These are phyloP conservation scores for Myiozetetes cayanensis DNA, from an alignment of 2,113 vertebrate genomes.

Conservation along the genomic window DNA sequence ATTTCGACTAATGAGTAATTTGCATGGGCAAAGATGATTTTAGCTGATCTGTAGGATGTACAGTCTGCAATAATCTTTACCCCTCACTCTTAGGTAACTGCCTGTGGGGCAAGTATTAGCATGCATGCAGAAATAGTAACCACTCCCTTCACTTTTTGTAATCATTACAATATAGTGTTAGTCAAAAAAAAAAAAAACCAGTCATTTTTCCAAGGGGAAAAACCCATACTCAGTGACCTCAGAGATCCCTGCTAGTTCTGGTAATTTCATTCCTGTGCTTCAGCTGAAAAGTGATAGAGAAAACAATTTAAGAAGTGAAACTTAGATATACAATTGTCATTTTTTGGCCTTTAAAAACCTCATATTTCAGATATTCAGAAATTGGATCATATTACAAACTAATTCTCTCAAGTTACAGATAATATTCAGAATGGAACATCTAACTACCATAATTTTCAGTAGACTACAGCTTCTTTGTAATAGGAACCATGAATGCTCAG, in stretches of 20 bases:
- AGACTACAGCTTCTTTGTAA: neutral
- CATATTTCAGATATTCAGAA: neutral
- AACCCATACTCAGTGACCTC: accelerated
- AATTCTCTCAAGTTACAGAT: neutral
- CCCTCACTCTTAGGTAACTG: neutral
- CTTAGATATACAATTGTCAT: neutral
- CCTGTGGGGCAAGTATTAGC: neutral
- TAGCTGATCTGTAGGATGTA: neutral
- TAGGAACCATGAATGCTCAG: neutral
- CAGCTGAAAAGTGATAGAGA: neutral
- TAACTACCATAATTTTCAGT: neutral
- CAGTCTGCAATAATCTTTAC: neutral
- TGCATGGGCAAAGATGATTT: neutral
- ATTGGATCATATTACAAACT: neutral
- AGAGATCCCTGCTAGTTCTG: neutral
- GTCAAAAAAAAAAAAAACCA: neutral
- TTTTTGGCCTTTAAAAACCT: neutral
- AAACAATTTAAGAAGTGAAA: neutral
- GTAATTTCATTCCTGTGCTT: neutral
- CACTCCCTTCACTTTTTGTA: neutral
- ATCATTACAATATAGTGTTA: neutral
- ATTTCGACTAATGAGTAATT: neutral
- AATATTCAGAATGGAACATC: neutral
- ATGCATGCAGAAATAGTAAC: neutral
- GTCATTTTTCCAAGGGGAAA: neutral